Evolutionary conservation across 2,113 vertebrate species (phyloP).

Genomic region (Electrona antarctica): DNA sequence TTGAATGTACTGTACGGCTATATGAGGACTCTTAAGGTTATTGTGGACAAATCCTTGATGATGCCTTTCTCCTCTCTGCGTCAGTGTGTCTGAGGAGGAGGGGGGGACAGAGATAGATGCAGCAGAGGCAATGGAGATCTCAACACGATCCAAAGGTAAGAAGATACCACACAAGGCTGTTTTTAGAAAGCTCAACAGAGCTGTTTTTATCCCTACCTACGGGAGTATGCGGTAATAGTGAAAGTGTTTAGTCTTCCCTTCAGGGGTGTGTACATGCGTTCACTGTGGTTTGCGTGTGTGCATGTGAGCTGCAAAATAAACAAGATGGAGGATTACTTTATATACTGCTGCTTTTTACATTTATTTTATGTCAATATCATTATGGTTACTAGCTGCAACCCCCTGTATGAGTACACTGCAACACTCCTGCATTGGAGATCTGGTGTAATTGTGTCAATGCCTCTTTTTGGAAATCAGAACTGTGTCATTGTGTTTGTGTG

Average conservation of each 20-base stretch:
- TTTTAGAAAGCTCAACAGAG: not conserved
- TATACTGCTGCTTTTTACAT: slow-evolving; percentile 5
- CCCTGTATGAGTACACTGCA: not conserved
- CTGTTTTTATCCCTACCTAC: not conserved
- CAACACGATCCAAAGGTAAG: slow-evolving; percentile 97
- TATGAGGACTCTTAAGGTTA: not conserved
- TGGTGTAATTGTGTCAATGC: not conserved
- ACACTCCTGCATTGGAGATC: not conserved
- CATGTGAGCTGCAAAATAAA: not conserved
- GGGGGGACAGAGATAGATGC: slow-evolving; percentile 88
- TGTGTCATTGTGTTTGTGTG: slow-evolving; percentile 7
- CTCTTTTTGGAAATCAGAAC: not conserved
- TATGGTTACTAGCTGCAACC: not conserved
- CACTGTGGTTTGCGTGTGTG: not conserved
- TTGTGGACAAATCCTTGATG: not conserved
- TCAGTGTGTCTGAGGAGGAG: slow-evolving; percentile 91
- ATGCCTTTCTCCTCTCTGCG: slow-evolving; percentile 59
- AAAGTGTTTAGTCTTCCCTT: not conserved
- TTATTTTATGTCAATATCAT: not conserved
- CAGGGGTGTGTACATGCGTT: not conserved
- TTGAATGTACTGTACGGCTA: not conserved
- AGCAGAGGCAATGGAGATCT: slow-evolving; percentile 95
- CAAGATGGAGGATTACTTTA: slow-evolving; percentile 7
- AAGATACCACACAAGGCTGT: not conserved
- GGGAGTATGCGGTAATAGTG: not conserved